phyloP scores from a whole-genome alignment of 2,888 invertebrate species.

The Aphelenchoides bicaudatus region DNA sequence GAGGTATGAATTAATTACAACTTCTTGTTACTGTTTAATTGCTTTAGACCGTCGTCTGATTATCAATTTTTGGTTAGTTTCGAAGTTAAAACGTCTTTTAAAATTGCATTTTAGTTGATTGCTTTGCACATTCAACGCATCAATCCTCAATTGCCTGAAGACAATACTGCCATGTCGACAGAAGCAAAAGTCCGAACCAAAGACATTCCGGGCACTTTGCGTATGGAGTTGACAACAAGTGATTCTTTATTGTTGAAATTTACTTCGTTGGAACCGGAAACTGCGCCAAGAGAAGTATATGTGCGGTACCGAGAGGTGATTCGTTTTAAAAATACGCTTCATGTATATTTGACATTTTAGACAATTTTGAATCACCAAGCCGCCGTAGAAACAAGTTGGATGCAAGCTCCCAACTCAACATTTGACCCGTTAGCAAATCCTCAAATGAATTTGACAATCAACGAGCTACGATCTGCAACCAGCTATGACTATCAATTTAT shows the following conservation, averaged over 20 bases:
- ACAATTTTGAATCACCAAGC: slow-evolving; percentile 28
- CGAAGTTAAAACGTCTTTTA: background rate
- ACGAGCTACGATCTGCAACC: slow-evolving; percentile 47
- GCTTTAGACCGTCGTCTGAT: slow-evolving; percentile 49
- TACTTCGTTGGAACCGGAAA: slow-evolving; percentile 52
- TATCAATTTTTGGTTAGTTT: slow-evolving; percentile 57
- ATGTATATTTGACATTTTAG: background rate
- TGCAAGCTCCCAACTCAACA: slow-evolving; percentile 45
- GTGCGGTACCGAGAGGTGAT: slow-evolving; percentile 51
- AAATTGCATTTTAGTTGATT: slow-evolving; percentile 36
- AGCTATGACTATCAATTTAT: slow-evolving; percentile 57
- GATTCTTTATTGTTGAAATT: slow-evolving; percentile 44
- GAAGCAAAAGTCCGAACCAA: slow-evolving; percentile 48
- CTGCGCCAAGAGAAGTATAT: slow-evolving; percentile 41
- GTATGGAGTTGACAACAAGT: slow-evolving; percentile 54
- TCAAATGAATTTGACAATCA: slow-evolving; percentile 27
- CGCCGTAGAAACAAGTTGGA: slow-evolving; percentile 47
- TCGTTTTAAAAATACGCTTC: background rate
- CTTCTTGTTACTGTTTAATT: too few relatives aligned
- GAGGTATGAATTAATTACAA: too few relatives aligned
- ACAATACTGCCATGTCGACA: slow-evolving; percentile 51
- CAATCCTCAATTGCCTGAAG: slow-evolving; percentile 47
- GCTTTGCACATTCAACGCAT: slow-evolving; percentile 55
- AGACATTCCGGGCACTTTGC: slow-evolving; percentile 55
- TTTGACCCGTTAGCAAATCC: slow-evolving; percentile 42